These are phyloP conservation scores for Rhombomys opimus DNA, from an alignment of 2,113 vertebrate species.

Conservation along the genomic window DNA sequence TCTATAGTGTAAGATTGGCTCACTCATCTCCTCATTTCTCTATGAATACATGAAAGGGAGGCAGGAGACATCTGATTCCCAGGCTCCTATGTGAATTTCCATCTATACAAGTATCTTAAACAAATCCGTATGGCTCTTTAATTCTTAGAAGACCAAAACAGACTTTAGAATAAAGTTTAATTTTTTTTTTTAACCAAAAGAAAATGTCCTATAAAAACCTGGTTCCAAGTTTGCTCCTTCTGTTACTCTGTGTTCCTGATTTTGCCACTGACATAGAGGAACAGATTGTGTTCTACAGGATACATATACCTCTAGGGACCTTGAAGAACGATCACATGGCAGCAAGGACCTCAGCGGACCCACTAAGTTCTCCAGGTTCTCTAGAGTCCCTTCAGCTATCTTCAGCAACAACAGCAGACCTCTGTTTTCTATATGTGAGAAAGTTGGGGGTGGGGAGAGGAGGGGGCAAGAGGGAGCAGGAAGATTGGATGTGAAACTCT, in stretches of 20 bases:
- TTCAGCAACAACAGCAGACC: background rate
- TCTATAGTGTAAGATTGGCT: background rate
- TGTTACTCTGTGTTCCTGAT: background rate
- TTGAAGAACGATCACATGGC: rapidly evolving
- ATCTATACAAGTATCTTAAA: background rate
- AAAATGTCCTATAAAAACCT: background rate
- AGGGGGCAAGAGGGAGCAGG: background rate
- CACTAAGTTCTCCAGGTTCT: background rate
- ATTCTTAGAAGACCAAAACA: background rate
- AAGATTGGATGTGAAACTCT: background rate
- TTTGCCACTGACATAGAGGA: background rate
- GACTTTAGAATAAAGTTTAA: background rate
- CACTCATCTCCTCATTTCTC: background rate
- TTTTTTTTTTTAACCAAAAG: background rate
- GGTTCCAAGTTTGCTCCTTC: background rate
- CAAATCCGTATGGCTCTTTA: background rate
- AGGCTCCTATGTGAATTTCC: background rate
- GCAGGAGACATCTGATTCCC: no score
- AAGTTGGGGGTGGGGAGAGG: background rate
- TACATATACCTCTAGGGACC: background rate
- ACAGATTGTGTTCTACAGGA: background rate
- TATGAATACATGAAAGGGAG: background rate
- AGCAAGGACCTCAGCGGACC: background rate
- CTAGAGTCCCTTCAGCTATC: background rate
- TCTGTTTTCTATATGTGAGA: background rate